Base-by-base conservation (phyloP, 2,113 vertebrate genomes). In the Jacana jacana region DNA sequence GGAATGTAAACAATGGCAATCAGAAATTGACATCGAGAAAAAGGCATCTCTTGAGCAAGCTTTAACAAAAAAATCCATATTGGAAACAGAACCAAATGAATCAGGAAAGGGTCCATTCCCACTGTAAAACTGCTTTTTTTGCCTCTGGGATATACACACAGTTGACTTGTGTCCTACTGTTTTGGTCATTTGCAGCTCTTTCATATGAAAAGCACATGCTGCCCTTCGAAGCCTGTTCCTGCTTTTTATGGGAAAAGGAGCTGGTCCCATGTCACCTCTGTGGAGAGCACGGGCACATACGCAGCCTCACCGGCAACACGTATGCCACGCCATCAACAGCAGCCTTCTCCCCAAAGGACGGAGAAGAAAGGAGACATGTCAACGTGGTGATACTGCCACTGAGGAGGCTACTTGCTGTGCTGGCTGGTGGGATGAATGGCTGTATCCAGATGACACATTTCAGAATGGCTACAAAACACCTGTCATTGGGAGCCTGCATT, bases 1-100 rank as follows among this genome's bases (percentile, higher is more conserved):
- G 49, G 65, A 94, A 96, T 93, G 69, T 71, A 88, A 88, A 93
- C 72, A 95, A 85, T 42, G 49, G 51, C 54, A 96, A 89, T 88
- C 57, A 66, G 80, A 91, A 93, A 69, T 35, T 1, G 18, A 91
- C 19, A 81, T 46, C 33, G 81, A 84, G 82, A 75, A 91, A 54
- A 44, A 88, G 71, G 16, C 19, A n/a, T 70, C 22, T 72, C 57
- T 88, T 93, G 19, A 51, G 25, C 14, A 30, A 60, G 35, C 10
- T 24, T 4, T 72, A 30, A 77, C 23, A 93, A 65, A 54, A 8
- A 88, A 91, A 57, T 20, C 33, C 10, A 17, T 58, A 18, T 33
- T n/a, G 86, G 37, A 88, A 91, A 40, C 39, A 93, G 69, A 92
- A 77, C 11, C 20, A 82, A 71, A 86, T 78, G 12, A 58, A 54